Percentiles rank a stretch among this genome's conserved stretches.
These are phyloP conservation scores for Peromyscus nudipes DNA, from an alignment of 2,797 vertebrate species.

Conservation along the genomic window DNA sequence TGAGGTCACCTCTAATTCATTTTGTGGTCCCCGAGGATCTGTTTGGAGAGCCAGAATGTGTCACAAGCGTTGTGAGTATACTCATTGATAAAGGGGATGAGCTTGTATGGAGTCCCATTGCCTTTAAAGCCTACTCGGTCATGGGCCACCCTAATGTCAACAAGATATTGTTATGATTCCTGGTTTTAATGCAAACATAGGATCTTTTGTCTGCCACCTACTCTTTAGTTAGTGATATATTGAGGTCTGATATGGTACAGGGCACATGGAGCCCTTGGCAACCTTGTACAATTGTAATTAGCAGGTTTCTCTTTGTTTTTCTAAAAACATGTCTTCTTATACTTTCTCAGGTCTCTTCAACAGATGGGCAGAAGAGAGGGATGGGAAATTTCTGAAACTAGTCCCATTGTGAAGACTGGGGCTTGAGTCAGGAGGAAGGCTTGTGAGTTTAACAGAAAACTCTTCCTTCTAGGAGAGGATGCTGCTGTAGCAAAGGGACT, in stretches of 20 bases:
- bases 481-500: not conserved
- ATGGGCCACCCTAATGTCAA: not conserved
- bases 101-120: not conserved
- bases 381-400: conserved; percentile 6
- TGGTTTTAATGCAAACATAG: not conserved
- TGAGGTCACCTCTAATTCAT: not conserved
- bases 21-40: not conserved
- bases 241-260: not conserved
- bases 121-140: not conserved
- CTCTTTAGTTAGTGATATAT: not conserved
- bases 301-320: not conserved
- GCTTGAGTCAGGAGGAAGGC: not conserved
- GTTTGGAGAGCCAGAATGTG: not conserved
- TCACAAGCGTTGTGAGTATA: not conserved
- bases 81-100: not conserved
- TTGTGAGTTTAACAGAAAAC: not conserved
- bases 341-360: not conserved
- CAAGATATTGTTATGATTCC: not conserved
- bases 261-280: not conserved
- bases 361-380: no score
- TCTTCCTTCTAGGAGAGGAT: not conserved
- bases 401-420: not conserved
- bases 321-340: not conserved
- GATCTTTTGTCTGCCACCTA: not conserved
- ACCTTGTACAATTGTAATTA: conserved; percentile 7